These are phyloP conservation scores for Drosophila rubida DNA, from an alignment of 2,888 invertebrate species.

Conservation along the genomic window DNA sequence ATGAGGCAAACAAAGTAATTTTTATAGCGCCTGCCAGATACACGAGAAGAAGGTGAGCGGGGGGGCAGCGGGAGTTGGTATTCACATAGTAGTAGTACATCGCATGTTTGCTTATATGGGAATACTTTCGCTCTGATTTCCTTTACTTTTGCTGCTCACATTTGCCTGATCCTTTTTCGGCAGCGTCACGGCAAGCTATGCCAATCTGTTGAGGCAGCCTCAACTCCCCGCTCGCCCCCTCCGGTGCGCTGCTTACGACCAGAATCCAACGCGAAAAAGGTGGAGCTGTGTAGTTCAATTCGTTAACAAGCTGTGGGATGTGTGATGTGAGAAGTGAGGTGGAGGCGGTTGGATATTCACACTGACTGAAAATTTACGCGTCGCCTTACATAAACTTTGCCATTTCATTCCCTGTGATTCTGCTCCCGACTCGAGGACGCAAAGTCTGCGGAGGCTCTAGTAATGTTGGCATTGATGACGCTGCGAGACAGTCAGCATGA, in stretches of 20 bases:
- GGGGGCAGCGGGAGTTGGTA: not conserved
- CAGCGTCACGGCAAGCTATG: conserved; percentile 56
- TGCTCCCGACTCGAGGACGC: not conserved
- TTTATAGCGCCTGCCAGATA: conserved; percentile 62
- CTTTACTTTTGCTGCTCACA: conserved; percentile 27
- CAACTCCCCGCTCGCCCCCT: conserved; percentile 2
- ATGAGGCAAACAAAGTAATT: conserved; percentile 79
- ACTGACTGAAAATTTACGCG: conserved; percentile 75
- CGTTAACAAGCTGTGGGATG: conserved; percentile 66
- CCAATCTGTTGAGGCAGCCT: conserved; percentile 67
- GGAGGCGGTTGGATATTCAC: conserved; percentile 32
- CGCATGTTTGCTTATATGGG: conserved; percentile 48
- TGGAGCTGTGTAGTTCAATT: conserved; percentile 77
- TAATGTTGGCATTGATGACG: conserved; percentile 50
- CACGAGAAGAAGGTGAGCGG: not conserved
- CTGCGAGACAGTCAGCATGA: conserved; percentile 69
- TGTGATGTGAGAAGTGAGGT: conserved; percentile 3
- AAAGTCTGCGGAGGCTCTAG: not conserved
- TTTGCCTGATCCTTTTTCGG: conserved; percentile 41
- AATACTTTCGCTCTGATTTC: conserved; percentile 50
- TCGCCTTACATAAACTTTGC: conserved; percentile 70
- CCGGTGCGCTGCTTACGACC: conserved; percentile 35
- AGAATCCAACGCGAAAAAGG: conserved; percentile 67
- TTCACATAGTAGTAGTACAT: conserved; percentile 10
- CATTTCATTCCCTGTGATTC: conserved; percentile 50